Conservation (phyloP, 1,140 invertebrate genomes). For the Brachionus koreanus region DNA sequence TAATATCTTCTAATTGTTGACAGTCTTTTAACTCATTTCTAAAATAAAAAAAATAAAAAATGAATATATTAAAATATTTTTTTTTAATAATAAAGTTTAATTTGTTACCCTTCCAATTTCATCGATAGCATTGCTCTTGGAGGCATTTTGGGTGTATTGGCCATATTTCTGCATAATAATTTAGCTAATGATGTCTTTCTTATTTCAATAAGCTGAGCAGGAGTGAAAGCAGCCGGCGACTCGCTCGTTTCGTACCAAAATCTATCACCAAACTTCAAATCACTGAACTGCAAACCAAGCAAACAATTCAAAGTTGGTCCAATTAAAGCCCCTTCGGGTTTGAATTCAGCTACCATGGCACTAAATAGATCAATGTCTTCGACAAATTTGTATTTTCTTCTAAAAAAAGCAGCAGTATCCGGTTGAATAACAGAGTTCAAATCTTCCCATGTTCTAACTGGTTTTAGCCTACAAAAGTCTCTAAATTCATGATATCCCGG, state of each 20-base stretch:
- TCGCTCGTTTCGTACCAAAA: conserved; percentile 84
- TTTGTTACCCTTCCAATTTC: conserved; percentile 23
- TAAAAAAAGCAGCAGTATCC: neutral
- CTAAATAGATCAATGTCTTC: conserved; percentile 49
- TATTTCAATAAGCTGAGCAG: conserved; percentile 30
- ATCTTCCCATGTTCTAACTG: conserved; percentile 69
- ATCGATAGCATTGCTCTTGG: neutral
- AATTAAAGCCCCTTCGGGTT: conserved; percentile 76
- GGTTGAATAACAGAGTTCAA: conserved; percentile 56
- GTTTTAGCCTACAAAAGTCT: conserved; percentile 68
- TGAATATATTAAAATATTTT: neutral
- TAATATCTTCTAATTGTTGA: neutral
- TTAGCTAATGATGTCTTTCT: neutral
- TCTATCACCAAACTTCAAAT: conserved; percentile 80
- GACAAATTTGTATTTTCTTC: conserved; percentile 44
- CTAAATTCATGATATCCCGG: conserved; percentile 84
- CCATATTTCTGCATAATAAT: conserved; percentile 19
- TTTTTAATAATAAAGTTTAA: neutral
- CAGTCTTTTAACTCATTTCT: conserved; percentile 32
- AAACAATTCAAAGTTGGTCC: conserved; percentile 91
- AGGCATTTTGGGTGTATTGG: neutral
- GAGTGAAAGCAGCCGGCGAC: neutral
- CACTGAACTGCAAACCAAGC: conserved; percentile 85
- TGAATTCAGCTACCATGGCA: conserved; percentile 74
- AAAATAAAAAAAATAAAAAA: neutral